A percentile compares a stretch with the other conserved stretches of the same genome.
These are phyloP conservation scores for Aselliscus stoliczkanus DNA, from an alignment of 2,797 vertebrate species.

Conservation along the genomic window DNA sequence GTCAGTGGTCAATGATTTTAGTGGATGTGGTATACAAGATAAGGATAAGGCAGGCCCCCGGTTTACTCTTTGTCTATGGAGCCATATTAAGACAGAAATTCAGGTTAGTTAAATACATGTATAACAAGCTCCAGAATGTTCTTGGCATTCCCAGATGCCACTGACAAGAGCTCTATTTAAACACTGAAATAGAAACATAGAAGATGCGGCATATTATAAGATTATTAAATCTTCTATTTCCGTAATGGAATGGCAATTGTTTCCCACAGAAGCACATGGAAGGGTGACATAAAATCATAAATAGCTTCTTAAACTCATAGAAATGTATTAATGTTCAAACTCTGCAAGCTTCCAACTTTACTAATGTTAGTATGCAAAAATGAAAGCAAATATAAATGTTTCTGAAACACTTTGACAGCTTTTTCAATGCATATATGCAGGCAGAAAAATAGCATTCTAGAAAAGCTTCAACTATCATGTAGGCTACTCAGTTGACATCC, in stretches of 20 bases:
- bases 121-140: background rate
- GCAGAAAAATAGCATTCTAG: background rate
- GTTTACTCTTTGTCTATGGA: background rate
- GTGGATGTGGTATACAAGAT: background rate
- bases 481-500: background rate
- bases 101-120: background rate
- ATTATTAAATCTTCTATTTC: background rate
- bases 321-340: background rate
- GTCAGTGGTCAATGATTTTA: background rate
- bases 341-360: background rate
- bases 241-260: background rate
- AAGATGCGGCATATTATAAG: background rate
- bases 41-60: background rate
- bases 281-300: background rate
- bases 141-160: conserved; percentile 1
- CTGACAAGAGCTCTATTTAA: background rate
- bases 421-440: background rate
- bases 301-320: background rate
- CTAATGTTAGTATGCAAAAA: background rate
- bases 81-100: background rate
- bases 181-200: background rate
- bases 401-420: conserved; percentile 14
- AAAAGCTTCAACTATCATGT: background rate
- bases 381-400: background rate
- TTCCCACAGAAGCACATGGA: background rate